These are phyloP conservation scores for Cichladusa arquata DNA, from an alignment of 2,113 vertebrate genomes.

Conservation along the genomic window DNA sequence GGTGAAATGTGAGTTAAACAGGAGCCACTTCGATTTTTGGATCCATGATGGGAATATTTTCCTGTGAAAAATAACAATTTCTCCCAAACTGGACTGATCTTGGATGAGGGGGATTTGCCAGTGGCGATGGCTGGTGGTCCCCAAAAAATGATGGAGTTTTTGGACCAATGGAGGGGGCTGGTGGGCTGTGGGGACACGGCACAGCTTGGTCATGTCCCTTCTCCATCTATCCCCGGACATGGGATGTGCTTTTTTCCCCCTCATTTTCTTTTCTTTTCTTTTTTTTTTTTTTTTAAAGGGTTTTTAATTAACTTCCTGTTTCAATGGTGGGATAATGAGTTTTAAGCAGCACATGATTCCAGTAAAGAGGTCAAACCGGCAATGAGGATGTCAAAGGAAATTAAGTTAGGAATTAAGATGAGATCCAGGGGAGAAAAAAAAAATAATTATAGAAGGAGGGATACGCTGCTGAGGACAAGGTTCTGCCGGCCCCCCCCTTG, in stretches of 20 bases:
- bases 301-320: conserved; percentile 79
- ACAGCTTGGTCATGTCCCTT: neutral
- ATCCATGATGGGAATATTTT: accelerated
- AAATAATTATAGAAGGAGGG: neutral
- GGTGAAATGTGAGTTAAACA: neutral
- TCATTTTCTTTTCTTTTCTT: neutral
- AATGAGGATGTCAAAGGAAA: conserved; percentile 69
- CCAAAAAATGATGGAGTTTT: neutral
- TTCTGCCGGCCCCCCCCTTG: neutral
- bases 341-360: conserved; percentile 66
- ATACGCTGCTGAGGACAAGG: neutral
- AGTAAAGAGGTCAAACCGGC: conserved; percentile 68
- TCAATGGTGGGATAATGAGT: conserved; percentile 71
- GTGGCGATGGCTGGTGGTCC: accelerated
- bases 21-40: neutral
- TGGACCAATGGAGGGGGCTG: neutral
- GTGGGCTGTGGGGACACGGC: neutral
- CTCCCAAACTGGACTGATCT: neutral
- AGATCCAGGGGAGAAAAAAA: conserved; percentile 3
- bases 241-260: neutral
- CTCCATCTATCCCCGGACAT: neutral
- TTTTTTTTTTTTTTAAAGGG: neutral
- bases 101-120: accelerated
- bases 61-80: neutral
- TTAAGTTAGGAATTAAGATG: conserved; percentile 63